Evolutionary conservation across 2,888 invertebrate species (phyloP).

Genomic region (Loripinus fragilis): DNA sequence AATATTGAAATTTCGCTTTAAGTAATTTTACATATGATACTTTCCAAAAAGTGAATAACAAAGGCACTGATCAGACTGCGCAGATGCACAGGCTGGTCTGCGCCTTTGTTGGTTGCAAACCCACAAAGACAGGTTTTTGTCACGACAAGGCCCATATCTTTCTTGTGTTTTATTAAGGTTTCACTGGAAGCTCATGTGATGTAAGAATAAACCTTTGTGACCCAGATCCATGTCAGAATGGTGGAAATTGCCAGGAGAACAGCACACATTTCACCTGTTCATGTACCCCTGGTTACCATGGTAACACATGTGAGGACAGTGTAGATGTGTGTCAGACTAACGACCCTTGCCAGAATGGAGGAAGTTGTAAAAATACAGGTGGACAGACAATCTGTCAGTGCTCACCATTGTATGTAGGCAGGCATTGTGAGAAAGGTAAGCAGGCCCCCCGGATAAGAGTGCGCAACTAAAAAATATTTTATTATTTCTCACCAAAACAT

Average conservation of each 20-base stretch:
- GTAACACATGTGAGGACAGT: conserved; percentile 63
- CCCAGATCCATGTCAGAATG: conserved; percentile 67
- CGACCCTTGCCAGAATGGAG: conserved; percentile 73
- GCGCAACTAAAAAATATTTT: too few species aligned
- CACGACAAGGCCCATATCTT: too few species aligned
- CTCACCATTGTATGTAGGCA: conserved; percentile 66
- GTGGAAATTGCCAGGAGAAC: conserved; percentile 63
- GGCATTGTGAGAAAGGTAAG: conserved; percentile 76
- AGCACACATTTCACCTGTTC: conserved; percentile 57
- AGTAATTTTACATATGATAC: too few species aligned
- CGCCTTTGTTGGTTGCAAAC: too few species aligned
- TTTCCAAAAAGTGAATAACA: too few species aligned
- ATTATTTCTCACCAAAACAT: too few species aligned
- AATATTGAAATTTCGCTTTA: too few species aligned
- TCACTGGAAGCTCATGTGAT: conserved; percentile 57
- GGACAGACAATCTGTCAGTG: conserved; percentile 65
- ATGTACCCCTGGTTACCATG: conserved; percentile 70
- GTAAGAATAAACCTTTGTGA: conserved; percentile 58
- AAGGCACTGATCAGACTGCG: too few species aligned
- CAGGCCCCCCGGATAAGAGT: too few species aligned
- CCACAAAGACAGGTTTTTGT: too few species aligned
- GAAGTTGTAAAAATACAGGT: conserved; percentile 66
- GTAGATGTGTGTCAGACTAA: conserved; percentile 58
- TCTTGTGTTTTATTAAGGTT: conserved; percentile 50
- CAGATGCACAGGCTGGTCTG: too few species aligned